Evolutionary conservation across 2,113 vertebrate species (phyloP).

Genomic region (Tichodroma muraria): DNA sequence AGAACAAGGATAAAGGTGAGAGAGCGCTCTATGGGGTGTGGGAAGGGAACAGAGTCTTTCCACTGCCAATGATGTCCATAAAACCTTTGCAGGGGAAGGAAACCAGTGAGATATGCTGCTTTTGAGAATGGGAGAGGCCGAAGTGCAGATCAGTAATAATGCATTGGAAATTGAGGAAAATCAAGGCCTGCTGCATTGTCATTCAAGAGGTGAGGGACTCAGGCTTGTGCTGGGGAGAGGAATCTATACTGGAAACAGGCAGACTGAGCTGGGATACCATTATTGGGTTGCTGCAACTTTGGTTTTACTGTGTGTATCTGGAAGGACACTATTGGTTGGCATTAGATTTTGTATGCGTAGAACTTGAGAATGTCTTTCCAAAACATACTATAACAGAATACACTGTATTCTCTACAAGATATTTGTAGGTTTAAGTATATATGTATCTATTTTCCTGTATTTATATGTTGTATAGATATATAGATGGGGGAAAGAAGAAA

Average conservation of each 20-base stretch:
- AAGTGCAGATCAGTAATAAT: background rate
- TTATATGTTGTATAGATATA: background rate
- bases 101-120: background rate
- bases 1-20: background rate
- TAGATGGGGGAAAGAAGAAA: background rate
- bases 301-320: background rate
- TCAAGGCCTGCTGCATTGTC: rapidly evolving
- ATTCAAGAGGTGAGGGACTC: background rate
- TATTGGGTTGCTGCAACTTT: background rate
- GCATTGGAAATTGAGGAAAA: background rate
- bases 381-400: background rate
- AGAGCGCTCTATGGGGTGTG: rapidly evolving
- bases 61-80: background rate
- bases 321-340: background rate
- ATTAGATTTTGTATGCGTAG: background rate
- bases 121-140: background rate
- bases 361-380: background rate
- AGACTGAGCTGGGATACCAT: background rate
- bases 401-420: background rate
- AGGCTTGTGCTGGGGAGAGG: rapidly evolving
- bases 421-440: background rate
- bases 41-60: background rate
- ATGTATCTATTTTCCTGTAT: background rate
- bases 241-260: background rate
- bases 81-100: background rate